Conservation (phyloP, 2,113 vertebrate genomes). For the Perca schrenkii region DNA sequence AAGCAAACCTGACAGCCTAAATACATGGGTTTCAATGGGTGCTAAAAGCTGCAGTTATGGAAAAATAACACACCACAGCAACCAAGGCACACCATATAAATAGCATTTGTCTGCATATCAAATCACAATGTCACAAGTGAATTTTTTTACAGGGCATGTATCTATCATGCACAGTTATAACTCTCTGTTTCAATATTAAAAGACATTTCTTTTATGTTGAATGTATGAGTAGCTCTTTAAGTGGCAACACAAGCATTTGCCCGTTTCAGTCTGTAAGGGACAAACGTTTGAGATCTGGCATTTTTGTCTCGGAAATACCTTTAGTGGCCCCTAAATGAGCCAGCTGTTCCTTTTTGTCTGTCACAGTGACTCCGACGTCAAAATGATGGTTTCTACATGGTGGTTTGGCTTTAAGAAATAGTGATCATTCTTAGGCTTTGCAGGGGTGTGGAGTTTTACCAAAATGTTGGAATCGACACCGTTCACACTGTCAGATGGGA, state of each 20-base stretch:
- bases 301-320: conserved; percentile 3
- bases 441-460: conserved; percentile 51
- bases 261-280: not conserved
- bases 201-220: not conserved
- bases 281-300: not conserved
- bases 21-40: no score
- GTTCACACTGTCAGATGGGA: conserved; percentile 39
- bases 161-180: not conserved
- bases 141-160: not conserved
- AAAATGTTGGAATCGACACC: conserved; percentile 66
- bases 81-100: not conserved
- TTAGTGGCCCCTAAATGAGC: conserved; percentile 34
- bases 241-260: not conserved
- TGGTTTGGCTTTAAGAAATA: conserved; percentile 42
- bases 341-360: conserved; percentile 75
- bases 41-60: not conserved
- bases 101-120: not conserved
- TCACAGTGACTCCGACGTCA: conserved; percentile 66
- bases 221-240: not conserved
- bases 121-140: not conserved
- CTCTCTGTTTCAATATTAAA: not conserved
- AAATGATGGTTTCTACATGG: conserved; percentile 47
- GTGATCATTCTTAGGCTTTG: conserved; percentile 60
- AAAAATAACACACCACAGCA: not conserved
- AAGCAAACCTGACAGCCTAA: no score